Base-by-base conservation (phyloP, 2,888 invertebrate species). In the Leistus spinibarbis region DNA sequence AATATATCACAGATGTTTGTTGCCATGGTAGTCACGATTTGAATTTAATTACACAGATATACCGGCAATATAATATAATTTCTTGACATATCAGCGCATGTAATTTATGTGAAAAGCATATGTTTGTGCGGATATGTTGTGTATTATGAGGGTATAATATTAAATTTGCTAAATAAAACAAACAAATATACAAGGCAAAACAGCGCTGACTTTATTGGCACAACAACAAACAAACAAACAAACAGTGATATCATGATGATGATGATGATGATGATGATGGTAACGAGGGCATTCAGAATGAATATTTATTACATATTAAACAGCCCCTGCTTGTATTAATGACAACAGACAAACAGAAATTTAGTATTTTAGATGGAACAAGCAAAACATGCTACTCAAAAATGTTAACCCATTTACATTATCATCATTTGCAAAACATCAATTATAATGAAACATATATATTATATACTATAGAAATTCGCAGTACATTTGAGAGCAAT, bases 281-380 rank as follows among this genome's bases (percentile, higher is more conserved):
- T 27, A 64, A 64, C 22, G 64, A 64, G n/a, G 24, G 23, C 27
- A 27, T 64, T 64, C 64, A 17, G 27, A 23, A 64, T 64, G 64
- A 64, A 64, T 64, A 64, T 64, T 64, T 64, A 64, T 64, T 64
- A 64, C 22, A 64, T 64, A 64, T 64, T 64, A 64, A 64, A 64
- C 64, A 64, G 22, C 13, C 1, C 24, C 13, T 22, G 24, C 10
- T 20, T 24, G 27, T 27, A 64, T 23, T 27, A 10, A 23, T 64
- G 10, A 23, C n/a, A 5, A 24, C 60, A 60, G 16, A 19, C 20
- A 60, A 19, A 60, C 60, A 19, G 19, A 60, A 7, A 53, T 10
- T 9, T 7, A 53, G 53, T 53, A 60, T 60, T 20, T 10, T 20
- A 20, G 60, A 60, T 60, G 19, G 60, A 60, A 19, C 19, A 60